Evolutionary conservation across 2,797 vertebrate genomes (phyloP).

Genomic region (Eremophila alpestris): DNA sequence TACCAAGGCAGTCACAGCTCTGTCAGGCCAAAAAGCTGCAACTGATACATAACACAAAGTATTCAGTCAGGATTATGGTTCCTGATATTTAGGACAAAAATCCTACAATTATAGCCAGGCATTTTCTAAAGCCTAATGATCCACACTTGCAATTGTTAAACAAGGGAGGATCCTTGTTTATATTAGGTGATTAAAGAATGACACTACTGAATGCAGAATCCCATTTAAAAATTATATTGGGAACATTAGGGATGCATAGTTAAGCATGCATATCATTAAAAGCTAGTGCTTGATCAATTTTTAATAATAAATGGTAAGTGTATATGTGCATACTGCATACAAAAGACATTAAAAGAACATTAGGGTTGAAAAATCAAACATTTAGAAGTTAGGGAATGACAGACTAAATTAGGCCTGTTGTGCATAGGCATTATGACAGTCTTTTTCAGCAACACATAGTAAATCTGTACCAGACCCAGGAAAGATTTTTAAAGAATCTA

Average conservation of each 20-base stretch:
- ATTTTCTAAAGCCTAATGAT: conserved; percentile 3
- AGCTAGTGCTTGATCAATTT: conserved; percentile 29
- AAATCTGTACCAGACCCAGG: background rate
- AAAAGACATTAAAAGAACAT: conserved; percentile 44
- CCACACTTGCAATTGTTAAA: background rate
- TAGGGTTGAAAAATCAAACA: conserved; percentile 20
- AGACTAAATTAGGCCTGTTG: background rate
- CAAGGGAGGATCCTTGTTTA: background rate
- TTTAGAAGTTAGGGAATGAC: background rate
- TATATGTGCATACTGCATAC: background rate
- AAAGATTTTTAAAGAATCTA: background rate
- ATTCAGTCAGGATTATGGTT: background rate
- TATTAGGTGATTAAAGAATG: conserved; percentile 21
- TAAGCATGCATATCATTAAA: conserved; percentile 37
- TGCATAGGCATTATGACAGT: background rate
- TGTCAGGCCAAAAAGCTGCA: background rate
- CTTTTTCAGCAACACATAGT: background rate
- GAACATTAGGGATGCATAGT: conserved; percentile 27
- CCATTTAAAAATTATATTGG: background rate
- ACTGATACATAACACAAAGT: background rate
- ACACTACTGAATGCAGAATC: background rate
- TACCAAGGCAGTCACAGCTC: background rate
- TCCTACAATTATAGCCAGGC: background rate
- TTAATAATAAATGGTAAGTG: conserved; percentile 26
- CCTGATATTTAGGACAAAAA: background rate